Conservation (phyloP, 1,140 invertebrate genomes). For the Drosophila dunni region DNA sequence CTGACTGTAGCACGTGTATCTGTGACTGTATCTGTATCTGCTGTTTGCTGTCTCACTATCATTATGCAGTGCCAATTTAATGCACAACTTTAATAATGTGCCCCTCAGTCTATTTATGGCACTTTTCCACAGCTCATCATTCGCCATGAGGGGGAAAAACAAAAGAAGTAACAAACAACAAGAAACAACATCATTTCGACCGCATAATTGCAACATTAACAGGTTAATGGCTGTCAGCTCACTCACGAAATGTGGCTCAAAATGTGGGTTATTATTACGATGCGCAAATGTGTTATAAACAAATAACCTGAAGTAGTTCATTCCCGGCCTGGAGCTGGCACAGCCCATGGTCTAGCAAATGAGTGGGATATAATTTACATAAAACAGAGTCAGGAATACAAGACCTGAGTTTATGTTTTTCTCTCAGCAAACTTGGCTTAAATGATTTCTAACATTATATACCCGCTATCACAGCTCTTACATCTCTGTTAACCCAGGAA, state of each 20-base stretch:
- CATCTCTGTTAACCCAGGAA: too few relatives aligned
- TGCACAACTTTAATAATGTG: conserved; percentile 51
- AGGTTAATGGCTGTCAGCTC: conserved; percentile 67
- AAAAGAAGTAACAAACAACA: conserved; percentile 15
- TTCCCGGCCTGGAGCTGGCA: background rate
- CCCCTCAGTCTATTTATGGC: conserved; percentile 40
- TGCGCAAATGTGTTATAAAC: conserved; percentile 70
- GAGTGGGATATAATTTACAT: conserved; percentile 16
- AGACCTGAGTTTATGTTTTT: too few relatives aligned
- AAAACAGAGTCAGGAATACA: background rate
- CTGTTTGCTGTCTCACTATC: conserved; percentile 9
- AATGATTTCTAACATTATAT: too few relatives aligned
- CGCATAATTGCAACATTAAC: conserved; percentile 82
- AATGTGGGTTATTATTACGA: conserved; percentile 74
- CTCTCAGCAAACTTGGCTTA: too few relatives aligned
- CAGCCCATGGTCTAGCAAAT: conserved; percentile 35
- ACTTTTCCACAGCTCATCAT: conserved; percentile 12
- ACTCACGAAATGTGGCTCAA: conserved; percentile 52
- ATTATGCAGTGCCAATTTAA: conserved; percentile 36
- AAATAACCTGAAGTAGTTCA: conserved; percentile 32
- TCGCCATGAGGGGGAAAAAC: conserved; percentile 5
- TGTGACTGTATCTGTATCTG: background rate
- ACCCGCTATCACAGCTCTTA: too few relatives aligned
- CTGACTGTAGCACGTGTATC: background rate
- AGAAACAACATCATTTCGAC: conserved; percentile 64